Conservation (phyloP, 37 sponge, comb jelly and placozoan species). For the Agelas oroides region DNA sequence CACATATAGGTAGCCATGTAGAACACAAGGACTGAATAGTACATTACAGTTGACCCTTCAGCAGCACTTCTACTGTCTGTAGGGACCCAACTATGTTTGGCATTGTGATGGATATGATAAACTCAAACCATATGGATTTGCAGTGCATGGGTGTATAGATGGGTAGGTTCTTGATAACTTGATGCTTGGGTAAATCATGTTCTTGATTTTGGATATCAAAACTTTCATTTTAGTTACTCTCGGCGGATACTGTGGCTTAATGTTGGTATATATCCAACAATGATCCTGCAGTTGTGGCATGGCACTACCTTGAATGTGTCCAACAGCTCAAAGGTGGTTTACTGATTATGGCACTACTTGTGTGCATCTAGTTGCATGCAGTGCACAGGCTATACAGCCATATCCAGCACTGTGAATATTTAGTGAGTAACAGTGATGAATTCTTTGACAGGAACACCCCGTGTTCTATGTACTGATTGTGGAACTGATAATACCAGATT, state of each 20-base stretch:
- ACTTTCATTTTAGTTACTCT: too few relatives aligned
- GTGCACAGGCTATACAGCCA: background rate
- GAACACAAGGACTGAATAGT: too few relatives aligned
- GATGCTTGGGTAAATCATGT: background rate
- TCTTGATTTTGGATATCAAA: background rate
- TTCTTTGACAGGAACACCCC: conserved; percentile 6
- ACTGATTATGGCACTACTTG: too few relatives aligned
- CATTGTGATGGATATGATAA: too few relatives aligned
- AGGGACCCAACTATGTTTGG: conserved; percentile 54
- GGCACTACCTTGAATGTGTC: conserved; percentile 27
- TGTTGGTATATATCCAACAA: conserved; percentile 22
- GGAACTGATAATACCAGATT: conserved; percentile 42
- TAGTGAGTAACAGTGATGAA: too few relatives aligned
- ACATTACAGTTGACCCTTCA: too few relatives aligned
- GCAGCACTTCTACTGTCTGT: too few relatives aligned
- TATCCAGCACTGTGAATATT: too few relatives aligned
- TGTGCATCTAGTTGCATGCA: too few relatives aligned
- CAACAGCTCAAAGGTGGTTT: background rate
- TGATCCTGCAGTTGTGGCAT: conserved; percentile 25
- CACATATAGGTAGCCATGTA: too few relatives aligned
- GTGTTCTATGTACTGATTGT: conserved; percentile 31
- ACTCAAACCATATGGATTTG: conserved; percentile 49
- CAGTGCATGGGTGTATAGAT: conserved; percentile 63
- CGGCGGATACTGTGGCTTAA: conserved; percentile 18
- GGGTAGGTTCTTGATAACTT: conserved; percentile 19